Conservation (phyloP, 2,888 invertebrate genomes). For the Lysandra bellargus region DNA sequence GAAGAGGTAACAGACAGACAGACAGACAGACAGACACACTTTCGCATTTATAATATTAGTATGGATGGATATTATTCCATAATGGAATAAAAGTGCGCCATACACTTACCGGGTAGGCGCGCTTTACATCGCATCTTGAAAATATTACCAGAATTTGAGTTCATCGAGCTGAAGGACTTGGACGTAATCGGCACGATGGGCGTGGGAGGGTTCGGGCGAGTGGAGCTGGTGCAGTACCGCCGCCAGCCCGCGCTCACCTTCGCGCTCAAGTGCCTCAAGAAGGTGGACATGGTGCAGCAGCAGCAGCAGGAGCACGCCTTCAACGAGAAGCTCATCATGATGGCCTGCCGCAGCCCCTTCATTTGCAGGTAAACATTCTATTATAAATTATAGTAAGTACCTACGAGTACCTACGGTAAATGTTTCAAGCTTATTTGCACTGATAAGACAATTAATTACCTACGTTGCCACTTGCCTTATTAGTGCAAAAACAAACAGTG, state of each 20-base stretch:
- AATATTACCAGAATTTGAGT: constrained; percentile 76
- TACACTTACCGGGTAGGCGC: no score
- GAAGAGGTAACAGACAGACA: no score
- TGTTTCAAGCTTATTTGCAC: no score
- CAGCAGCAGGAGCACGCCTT: constrained; percentile 94
- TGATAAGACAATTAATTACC: no score
- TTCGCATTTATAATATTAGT: no score
- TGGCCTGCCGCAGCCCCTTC: constrained; percentile 89
- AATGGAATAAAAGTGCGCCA: no score
- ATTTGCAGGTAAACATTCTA: constrained; percentile 83
- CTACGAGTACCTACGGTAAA: no score
- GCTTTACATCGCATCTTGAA: neutral
- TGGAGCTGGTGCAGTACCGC: constrained; percentile 86
- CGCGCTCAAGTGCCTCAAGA: constrained; percentile 94
- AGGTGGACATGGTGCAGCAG: constrained; percentile 92
- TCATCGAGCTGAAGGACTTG: constrained; percentile 88
- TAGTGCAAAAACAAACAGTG: no score
- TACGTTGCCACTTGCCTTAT: no score
- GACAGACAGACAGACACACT: no score
- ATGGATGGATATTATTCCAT: no score
- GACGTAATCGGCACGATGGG: constrained; percentile 92
- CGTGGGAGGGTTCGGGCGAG: constrained; percentile 95
- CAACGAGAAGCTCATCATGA: constrained; percentile 92
- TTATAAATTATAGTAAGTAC: no score
- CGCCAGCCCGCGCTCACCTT: constrained; percentile 81